phyloP scores from a whole-genome alignment of 2,888 invertebrate species.

The Dorcus parallelipipedus region DNA sequence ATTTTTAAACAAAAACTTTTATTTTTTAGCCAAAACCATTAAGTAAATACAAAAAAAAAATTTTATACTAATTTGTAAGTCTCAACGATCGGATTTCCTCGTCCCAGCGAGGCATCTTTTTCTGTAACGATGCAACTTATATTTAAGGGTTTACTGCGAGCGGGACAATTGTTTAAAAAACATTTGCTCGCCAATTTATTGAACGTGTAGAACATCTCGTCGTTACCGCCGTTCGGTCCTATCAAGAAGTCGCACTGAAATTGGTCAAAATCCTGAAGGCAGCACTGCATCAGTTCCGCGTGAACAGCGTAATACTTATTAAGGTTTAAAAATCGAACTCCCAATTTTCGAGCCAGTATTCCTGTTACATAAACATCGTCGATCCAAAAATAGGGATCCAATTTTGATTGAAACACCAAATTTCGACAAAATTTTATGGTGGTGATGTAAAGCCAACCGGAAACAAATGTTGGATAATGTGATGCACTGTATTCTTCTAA shows the following conservation, averaged over 20 bases:
- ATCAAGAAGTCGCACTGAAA: conserved; percentile 67
- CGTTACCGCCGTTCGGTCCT: conserved; percentile 76
- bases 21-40: background rate
- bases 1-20: conserved; percentile 18
- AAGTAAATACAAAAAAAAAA: no score
- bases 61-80: conserved; percentile 32
- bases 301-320: conserved; percentile 65
- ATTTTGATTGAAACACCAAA: conserved; percentile 55
- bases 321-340: conserved; percentile 58
- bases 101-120: conserved; percentile 34
- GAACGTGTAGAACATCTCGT: conserved; percentile 64
- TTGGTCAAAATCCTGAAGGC: conserved; percentile 60
- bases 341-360: conserved; percentile 59
- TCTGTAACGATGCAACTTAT: conserved; percentile 56
- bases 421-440: conserved; percentile 60
- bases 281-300: conserved; percentile 71
- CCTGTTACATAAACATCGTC: conserved; percentile 88
- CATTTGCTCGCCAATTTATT: conserved; percentile 49
- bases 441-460: conserved; percentile 82
- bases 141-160: conserved; percentile 52
- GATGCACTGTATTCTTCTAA: conserved; percentile 59
- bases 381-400: conserved; percentile 81
- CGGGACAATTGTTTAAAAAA: conserved; percentile 50
- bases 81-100: conserved; percentile 34
- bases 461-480: conserved; percentile 71